Base-by-base conservation (phyloP, 1,140 invertebrate species). In the Augochlora pura region DNA sequence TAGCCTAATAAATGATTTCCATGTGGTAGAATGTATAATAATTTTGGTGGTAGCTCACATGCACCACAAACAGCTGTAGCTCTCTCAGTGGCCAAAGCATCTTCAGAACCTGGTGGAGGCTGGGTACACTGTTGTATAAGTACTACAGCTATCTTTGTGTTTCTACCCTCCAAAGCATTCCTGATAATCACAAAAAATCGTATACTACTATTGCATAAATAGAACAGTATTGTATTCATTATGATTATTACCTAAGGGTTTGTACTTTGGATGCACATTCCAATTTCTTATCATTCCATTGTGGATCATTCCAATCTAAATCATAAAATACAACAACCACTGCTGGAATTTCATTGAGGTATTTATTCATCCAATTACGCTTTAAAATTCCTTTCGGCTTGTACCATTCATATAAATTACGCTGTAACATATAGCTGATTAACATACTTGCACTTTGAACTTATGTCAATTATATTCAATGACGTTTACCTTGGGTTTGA, bases 381-480 rank as follows among this genome's bases (percentile, higher is more conserved):
- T 99, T 99, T 5, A 99, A 93, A 80, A 99, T 98, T 42, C 99
- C 99, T 93, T 98, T 99, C 0, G 98, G 98, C 87, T 98, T 96
- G 88, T 99, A 99, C 96, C 97, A 98, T 88, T 99, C 98, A 92
- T 99, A 99, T 0, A 97, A 97, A 85, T 97, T 96, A 87, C 97
- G 94, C 95, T 96, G 88, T 88, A 85, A 81, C 66, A 83, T 39
- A 86, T 86, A 14, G 65, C n/a, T 12, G 54, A 7, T n/a, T 46
- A 23, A 69, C 18, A 21, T 10, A 4, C 21, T 9, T 59, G 8
- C 10, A 14, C 9, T 59, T 59, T 21, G 57, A 39, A 69, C 38
- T 63, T 66, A 68, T 21, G 7, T 79, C 85, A 64, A 1, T 39
- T 21, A 75, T 57, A 57, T 60, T 77, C 52, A 12, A 42, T 60